Percentiles rank a stretch among this genome's conserved stretches.
phyloP scores from a whole-genome alignment of 2,113 vertebrate genomes.

The Bufo bufo region DNA sequence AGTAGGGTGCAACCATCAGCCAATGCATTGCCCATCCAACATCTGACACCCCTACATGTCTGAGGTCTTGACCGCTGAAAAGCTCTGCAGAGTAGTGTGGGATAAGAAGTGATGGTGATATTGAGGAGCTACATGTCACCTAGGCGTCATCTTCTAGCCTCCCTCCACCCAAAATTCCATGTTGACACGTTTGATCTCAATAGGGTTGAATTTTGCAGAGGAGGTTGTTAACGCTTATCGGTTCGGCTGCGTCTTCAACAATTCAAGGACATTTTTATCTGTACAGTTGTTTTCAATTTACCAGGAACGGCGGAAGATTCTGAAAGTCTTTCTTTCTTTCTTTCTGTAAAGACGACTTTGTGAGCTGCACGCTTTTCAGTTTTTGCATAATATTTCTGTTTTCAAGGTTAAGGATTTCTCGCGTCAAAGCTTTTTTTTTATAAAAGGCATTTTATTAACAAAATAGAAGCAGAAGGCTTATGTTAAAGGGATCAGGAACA shows the following conservation, averaged over 20 bases:
- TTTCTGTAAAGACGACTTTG: not conserved
- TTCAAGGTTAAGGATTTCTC: constrained; percentile 23
- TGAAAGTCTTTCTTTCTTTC: not conserved
- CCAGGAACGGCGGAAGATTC: not conserved
- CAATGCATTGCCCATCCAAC: not conserved
- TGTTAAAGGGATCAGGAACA: not conserved
- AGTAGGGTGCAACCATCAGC: not conserved
- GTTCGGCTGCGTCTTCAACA: not conserved
- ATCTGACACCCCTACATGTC: not conserved
- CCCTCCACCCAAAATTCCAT: not conserved
- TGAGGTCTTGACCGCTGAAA: not conserved
- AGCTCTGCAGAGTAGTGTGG: not conserved
- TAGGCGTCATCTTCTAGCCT: too few relatives aligned
- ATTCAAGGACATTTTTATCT: not conserved
- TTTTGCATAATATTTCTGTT: not conserved
- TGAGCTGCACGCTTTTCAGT: not conserved
- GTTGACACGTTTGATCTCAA: not conserved
- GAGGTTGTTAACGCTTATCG: not conserved
- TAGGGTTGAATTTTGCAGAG: not conserved
- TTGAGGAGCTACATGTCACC: too few relatives aligned
- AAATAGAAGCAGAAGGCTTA: not conserved
- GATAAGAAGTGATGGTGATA: too few relatives aligned
- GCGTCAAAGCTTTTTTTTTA: not conserved
- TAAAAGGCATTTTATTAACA: constrained; percentile 4
- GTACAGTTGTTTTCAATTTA: not conserved